Base-by-base conservation (phyloP, 2,888 invertebrate genomes). In the Tenthredo amoena region DNA sequence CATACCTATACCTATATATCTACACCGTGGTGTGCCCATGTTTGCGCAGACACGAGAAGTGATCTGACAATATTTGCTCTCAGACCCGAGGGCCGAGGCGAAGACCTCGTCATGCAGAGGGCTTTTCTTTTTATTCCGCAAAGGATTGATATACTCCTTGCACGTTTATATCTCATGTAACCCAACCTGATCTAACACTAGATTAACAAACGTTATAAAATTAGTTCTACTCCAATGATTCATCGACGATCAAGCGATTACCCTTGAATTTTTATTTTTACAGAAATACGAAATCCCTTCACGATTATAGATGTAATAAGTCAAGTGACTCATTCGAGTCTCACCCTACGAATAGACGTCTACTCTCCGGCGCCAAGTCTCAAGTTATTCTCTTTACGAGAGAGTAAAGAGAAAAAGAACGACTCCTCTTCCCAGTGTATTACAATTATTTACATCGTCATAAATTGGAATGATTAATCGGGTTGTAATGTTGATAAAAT, bases 31-130 rank as follows among this genome's bases (percentile, higher is more conserved):
- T 81, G 47, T 83, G 47, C 47, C 47, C 47, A 31, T 83, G 83
- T 83, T 83, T 83, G 83, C 68, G 47, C 68, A 83, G 83, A 83
- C 83, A 47, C 65, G 83, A 65, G 83, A 83, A 83, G 65, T 71
- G 83, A 83, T 83, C 83, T 47, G 83, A 83, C 68, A 83, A 83
- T 83, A 83, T 83, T 83, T 83, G 50, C 83, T 71, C 68, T 26
- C 68, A 65, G 43, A 68, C 71, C 83, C 68, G 47, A 83, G 83
- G 71, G 68, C 50, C 43, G 68, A 47, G 83, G n/a, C 43, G 50
- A 83, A 68, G 68, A 83, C 81, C 81, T 37, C 81, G 81, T 81
- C 81, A 37, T 68, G 7, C 43, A 21, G 18, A 43, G 47, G 68
- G 83, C n/a, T 65, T 71, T 83, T 31, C 50, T 47, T 71, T 50